Evolutionary conservation across 2,888 invertebrate species (phyloP).

Genomic region (Pilophorus perplexus): DNA sequence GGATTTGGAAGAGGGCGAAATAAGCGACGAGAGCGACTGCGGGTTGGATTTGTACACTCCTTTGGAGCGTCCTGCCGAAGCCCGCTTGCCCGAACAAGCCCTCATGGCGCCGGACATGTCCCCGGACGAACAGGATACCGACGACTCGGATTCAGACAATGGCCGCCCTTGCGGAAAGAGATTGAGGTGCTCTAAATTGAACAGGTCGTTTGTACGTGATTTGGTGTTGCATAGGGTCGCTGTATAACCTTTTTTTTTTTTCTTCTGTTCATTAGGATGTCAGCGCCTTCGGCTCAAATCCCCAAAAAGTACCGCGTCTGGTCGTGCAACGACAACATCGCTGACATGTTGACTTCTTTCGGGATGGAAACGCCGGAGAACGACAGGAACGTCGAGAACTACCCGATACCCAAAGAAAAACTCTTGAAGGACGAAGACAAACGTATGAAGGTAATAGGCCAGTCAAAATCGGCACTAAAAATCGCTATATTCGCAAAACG

Average conservation of each 20-base stretch:
- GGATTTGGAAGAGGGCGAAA: slow-evolving; percentile 40
- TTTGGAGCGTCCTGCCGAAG: slow-evolving; percentile 34
- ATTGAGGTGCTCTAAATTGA: too few species aligned
- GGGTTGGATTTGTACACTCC: slow-evolving; percentile 42
- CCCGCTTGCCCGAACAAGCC: neutral
- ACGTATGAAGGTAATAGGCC: too few species aligned
- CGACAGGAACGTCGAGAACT: slow-evolving; percentile 45
- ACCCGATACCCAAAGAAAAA: slow-evolving; percentile 26
- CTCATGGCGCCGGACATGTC: neutral
- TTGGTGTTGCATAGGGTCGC: too few species aligned
- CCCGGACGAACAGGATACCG: slow-evolving; percentile 4
- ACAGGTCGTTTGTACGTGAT: too few species aligned
- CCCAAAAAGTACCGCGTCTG: slow-evolving; percentile 43
- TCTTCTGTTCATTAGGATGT: too few species aligned
- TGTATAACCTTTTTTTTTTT: too few species aligned
- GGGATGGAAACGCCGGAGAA: slow-evolving; percentile 39
- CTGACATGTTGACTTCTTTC: slow-evolving; percentile 43
- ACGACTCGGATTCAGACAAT: slow-evolving; percentile 40
- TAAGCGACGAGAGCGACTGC: slow-evolving; percentile 34
- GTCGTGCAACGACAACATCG: slow-evolving; percentile 40
- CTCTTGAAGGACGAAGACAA: slow-evolving; percentile 7
- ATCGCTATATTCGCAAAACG: too few species aligned
- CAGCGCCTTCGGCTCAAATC: slow-evolving; percentile 18
- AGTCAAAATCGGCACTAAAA: too few species aligned
- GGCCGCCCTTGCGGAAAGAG: slow-evolving; percentile 8